Base-by-base conservation (phyloP, 2,888 invertebrate genomes). In the Eupithecia pulchellata region DNA sequence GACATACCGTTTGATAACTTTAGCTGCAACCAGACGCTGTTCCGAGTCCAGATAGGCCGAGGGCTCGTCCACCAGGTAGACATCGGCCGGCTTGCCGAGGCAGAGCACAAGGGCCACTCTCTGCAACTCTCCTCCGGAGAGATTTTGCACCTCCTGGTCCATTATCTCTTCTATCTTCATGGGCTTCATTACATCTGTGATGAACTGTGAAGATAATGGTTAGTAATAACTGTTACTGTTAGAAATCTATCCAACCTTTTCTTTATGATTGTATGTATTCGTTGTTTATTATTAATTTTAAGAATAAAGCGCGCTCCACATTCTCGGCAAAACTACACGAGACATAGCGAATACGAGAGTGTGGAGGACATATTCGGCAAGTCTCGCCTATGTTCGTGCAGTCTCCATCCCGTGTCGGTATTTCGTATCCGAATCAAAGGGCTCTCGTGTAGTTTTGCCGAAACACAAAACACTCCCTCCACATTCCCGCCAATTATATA, bases 41-140 rank as follows among this genome's bases (percentile, higher is more conserved):
- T 99, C 99, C 4, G 99, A 99, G 92, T 99, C 99, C 75, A 99
- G 95, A 91, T 99, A 99, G 61, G 99, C 99, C 17, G 99, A 99
- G 0, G 99, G 99, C 92, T 99, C 99, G 86, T 99, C 99, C 81
- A 99, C 98, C 29, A 99, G 96, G 91, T 99, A 99, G 4, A 99
- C 99, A 91, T 99, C 99, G 0, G 99, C 99, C 0, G 99, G 99
- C 91, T 99, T 99, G 63, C 99, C 99, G 27, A 99, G 95, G 85
- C 99, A 99, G 25, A 99, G 95, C 68, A 98, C 97, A 87, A 99
- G 91, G 0, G 99, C 99, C 29, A 99, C 99, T 84, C 99, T 96
- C 92, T 99, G 99, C 95, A 99, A 96, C 94, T 99, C 99, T 95
- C 99, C 99, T 91, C 99, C 99, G 79, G 99, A 99, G 72, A 99